phyloP scores from a whole-genome alignment of 2,113 vertebrate species.

The Nothocercus julius region DNA sequence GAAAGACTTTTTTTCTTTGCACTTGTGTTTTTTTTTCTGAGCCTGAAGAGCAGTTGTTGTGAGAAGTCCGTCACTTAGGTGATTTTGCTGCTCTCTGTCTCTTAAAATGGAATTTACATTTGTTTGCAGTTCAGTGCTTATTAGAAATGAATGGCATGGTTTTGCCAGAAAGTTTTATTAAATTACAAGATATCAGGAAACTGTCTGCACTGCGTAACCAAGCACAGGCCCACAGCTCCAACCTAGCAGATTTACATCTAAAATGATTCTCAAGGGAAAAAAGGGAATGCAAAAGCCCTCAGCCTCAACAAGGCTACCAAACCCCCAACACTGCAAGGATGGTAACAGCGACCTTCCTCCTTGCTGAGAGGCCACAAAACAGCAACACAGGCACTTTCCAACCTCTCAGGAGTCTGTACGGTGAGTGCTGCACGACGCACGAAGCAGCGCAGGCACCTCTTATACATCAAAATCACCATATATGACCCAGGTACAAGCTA shows the following conservation, averaged over 20 bases:
- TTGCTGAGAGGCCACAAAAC: neutral
- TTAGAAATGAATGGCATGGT: neutral
- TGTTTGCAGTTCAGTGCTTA: neutral
- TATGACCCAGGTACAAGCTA: accelerated
- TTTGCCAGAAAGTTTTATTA: neutral
- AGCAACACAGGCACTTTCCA: neutral
- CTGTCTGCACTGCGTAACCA: neutral
- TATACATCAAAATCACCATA: neutral
- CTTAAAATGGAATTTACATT: neutral
- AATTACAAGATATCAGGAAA: neutral
- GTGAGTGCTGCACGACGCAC: neutral
- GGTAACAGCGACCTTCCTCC: neutral
- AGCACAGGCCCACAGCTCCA: neutral
- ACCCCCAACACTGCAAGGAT: neutral
- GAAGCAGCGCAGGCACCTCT: neutral
- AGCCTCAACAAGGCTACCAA: neutral
- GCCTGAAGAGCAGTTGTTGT: neutral
- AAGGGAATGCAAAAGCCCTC: neutral
- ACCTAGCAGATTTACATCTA: neutral
- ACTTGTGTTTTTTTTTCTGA: neutral
- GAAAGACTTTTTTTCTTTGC: neutral
- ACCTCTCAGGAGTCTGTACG: neutral
- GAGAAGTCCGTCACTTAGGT: neutral
- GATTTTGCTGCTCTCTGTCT: neutral
- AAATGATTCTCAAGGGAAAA: neutral